Conservation (phyloP, 2,888 invertebrate species). For the Machimus rusticus region DNA sequence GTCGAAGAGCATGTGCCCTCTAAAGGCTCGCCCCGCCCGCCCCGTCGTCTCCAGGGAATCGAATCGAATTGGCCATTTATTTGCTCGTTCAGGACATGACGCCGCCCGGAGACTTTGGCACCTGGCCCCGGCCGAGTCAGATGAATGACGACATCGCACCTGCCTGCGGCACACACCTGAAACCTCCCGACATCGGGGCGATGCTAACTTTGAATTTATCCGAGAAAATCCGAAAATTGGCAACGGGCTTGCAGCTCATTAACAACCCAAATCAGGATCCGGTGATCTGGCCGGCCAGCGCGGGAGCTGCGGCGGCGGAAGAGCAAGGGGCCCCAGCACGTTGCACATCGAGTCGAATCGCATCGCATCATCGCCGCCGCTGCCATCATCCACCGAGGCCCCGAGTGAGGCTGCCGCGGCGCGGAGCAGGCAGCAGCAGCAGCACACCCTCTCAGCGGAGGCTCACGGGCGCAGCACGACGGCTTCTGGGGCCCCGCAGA, state of each 20-base stretch:
- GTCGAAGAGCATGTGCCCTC: neutral
- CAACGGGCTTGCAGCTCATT: slow-evolving; percentile 14
- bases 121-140: neutral
- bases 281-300: neutral
- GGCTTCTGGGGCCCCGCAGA: neutral
- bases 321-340: neutral
- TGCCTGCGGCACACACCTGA: neutral
- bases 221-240: neutral
- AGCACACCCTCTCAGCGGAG: neutral
- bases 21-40: too few species aligned
- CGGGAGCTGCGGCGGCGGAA: neutral
- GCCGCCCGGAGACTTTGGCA: neutral
- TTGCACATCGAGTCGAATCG: neutral
- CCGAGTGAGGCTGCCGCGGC: neutral
- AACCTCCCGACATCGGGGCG: neutral
- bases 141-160: neutral
- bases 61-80: neutral
- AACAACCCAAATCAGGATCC: neutral
- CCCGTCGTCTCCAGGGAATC: too few species aligned
- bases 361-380: slow-evolving; percentile 11
- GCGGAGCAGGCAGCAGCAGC: neutral
- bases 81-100: neutral
- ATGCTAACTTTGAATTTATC: neutral
- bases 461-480: neutral
- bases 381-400: neutral